phyloP scores from a whole-genome alignment of 2,797 vertebrate species.

The Sarcoramphus papa region DNA sequence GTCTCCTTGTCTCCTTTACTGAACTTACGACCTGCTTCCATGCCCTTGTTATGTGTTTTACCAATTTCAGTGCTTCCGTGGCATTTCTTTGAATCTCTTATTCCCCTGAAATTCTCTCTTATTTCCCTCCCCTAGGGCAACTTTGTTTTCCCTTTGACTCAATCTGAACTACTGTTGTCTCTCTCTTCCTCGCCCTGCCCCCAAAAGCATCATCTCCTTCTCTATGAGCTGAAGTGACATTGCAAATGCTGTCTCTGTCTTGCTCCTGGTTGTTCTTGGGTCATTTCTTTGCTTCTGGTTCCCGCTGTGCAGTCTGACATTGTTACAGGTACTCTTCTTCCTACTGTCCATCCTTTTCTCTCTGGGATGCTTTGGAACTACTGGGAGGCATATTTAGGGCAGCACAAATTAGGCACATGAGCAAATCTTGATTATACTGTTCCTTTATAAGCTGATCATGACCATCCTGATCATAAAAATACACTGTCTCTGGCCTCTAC shows the following conservation, averaged over 20 bases:
- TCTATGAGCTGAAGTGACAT: neutral
- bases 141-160: neutral
- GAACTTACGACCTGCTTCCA: neutral
- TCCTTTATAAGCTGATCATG: neutral
- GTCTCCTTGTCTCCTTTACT: neutral
- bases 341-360: neutral
- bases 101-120: neutral
- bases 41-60: neutral
- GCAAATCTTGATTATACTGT: neutral
- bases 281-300: neutral
- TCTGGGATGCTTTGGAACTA: neutral
- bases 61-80: neutral
- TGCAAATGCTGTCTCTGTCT: neutral
- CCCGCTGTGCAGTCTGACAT: neutral
- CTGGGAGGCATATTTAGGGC: neutral
- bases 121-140: neutral
- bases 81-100: neutral
- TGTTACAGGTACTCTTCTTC: neutral
- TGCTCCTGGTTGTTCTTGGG: neutral
- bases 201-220: neutral
- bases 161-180: neutral
- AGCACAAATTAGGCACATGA: neutral
- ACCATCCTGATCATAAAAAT: neutral
- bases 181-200: neutral
- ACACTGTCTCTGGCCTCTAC: fast-evolving